Evolutionary conservation across 2,797 vertebrate genomes (phyloP).

Genomic region (Neomorphus geoffroyi): DNA sequence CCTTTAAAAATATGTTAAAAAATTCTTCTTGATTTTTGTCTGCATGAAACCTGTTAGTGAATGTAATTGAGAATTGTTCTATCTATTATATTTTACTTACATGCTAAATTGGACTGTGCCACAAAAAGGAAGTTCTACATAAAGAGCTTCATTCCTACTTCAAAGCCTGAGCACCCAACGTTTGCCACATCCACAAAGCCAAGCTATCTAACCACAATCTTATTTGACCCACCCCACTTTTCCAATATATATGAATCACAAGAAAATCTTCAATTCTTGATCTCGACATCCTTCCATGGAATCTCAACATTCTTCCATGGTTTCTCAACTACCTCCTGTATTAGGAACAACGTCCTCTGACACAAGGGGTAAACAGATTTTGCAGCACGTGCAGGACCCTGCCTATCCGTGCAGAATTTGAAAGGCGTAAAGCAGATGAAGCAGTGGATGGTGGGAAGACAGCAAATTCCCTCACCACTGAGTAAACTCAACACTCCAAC

Average conservation of each 20-base stretch:
- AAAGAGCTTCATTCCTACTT: background rate
- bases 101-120: background rate
- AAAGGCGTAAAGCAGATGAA: background rate
- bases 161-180: background rate
- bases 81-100: background rate
- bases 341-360: background rate
- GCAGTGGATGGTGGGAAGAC: background rate
- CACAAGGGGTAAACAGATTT: background rate
- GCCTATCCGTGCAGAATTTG: background rate
- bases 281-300: fast-evolving
- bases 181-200: background rate
- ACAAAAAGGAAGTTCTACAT: background rate
- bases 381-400: fast-evolving
- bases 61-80: background rate
- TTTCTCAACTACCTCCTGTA: background rate
- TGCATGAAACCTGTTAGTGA: background rate
- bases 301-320: no score
- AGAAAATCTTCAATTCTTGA: background rate
- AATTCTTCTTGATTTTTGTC: background rate
- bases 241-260: background rate
- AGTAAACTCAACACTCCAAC: background rate
- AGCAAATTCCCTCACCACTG: background rate
- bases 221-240: background rate
- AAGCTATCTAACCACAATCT: background rate
- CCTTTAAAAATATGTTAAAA: background rate